Conservation (phyloP, 2,113 vertebrate genomes). For the Mobula birostris region DNA sequence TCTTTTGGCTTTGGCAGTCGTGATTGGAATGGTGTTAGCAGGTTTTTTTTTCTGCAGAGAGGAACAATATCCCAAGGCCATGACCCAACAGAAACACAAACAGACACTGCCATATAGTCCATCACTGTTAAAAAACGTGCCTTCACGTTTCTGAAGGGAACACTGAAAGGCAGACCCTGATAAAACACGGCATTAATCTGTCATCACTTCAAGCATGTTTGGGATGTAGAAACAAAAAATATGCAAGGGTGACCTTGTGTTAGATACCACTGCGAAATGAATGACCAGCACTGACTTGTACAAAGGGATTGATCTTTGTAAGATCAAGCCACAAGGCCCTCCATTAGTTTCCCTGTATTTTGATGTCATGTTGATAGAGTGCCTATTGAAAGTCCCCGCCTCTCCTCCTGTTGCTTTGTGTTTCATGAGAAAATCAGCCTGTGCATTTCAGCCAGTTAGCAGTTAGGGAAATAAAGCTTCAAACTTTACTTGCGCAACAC, state of each 20-base stretch:
- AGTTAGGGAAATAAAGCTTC: background rate
- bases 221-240: constrained; percentile 47
- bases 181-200: constrained; percentile 53
- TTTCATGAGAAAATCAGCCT: background rate
- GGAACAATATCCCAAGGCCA: constrained; percentile 17
- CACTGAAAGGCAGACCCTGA: constrained; percentile 48
- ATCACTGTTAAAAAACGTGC: background rate
- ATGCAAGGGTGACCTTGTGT: constrained; percentile 44
- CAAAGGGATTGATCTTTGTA: constrained; percentile 43
- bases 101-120: background rate
- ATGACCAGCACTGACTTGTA: constrained; percentile 49
- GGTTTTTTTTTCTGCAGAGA: background rate
- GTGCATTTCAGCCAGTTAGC: background rate
- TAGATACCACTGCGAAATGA: constrained; percentile 49
- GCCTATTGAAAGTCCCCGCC: background rate
- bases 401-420: background rate
- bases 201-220: constrained; percentile 54
- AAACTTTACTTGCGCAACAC: no score
- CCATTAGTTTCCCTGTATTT: background rate
- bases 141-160: constrained; percentile 56
- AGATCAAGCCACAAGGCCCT: background rate
- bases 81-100: constrained; percentile 10
- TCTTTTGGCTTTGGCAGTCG: no score
- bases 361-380: background rate
- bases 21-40: background rate